Conservation (phyloP, 2,113 vertebrate genomes). For the Pandion haliaetus region DNA sequence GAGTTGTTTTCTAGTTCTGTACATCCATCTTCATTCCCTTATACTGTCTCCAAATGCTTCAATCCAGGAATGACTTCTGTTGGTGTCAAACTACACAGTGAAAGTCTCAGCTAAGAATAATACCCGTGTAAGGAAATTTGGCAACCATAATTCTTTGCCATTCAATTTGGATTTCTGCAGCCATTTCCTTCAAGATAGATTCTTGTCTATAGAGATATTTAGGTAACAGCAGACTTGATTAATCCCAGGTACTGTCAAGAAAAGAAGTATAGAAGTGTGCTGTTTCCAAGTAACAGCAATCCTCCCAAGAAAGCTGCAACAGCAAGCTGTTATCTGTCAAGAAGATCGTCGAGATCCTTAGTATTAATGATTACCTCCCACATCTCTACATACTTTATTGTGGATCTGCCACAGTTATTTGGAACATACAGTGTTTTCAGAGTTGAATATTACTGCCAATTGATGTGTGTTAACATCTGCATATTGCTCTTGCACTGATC, state of each 20-base stretch:
- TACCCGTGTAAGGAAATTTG: not conserved
- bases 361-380: not conserved
- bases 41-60: not conserved
- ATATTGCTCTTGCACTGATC: not conserved
- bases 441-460: not conserved
- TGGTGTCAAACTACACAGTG: not conserved
- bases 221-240: not conserved
- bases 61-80: not conserved
- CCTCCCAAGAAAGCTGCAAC: rapidly evolving
- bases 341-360: not conserved
- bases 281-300: not conserved
- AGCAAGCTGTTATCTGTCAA: not conserved
- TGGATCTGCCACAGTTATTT: not conserved
- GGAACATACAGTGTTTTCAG: not conserved
- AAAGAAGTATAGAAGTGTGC: not conserved
- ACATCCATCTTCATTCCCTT: not conserved
- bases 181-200: not conserved
- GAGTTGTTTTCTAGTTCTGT: not conserved
- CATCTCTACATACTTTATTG: not conserved
- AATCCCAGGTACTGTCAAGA: not conserved
- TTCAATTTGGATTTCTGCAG: not conserved
- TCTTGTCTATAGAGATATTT: not conserved
- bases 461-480: not conserved
- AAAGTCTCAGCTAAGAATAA: not conserved
- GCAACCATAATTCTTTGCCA: not conserved